Evolutionary conservation across 2,888 invertebrate species (phyloP), one percentile per base, ranked within the genome.

Genomic region (Acrocera orbiculus): DNA sequence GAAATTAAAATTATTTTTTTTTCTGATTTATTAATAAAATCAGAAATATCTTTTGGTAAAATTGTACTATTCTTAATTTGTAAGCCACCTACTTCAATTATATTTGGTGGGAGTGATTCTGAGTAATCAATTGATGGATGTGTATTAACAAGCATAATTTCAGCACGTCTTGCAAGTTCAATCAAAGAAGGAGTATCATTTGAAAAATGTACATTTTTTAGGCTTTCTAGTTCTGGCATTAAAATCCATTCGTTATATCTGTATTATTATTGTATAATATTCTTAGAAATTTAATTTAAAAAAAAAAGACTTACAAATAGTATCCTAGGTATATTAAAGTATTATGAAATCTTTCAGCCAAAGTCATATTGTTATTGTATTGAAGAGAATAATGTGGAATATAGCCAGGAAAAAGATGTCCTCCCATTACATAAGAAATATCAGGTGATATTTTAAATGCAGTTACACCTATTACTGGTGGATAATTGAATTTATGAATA

Each of bases 21-120:
- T 5, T 39, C 35, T 4, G 47, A 48, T 11, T 44, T 43, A 2
- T 50, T 41, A 3, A 54, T 36, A 32, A 53, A 60, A 0, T 40
- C 30, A 20, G 49, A 39, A 2, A 56, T 13, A 15, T 49, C 47
- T 1, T 35, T 20, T 0, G 54, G 47, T 30, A 59, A 27, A 4
- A 47, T 42, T 10, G 45, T 37, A 4, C 50, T 37, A 5, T 51
- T 44, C 7, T 34, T 17, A 16, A 59, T 51, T 26, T 60, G 60
- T 27, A 58, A 35, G 1, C 60, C 60, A 6, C 52, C 59, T 3
- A 60, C 47, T 43, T 54, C 51, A 10, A 60, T 47, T 0, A 58
- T 42, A 42, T 54, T 54, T 5, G 54, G 54, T 4, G 54, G 54
- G n/a, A 54, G 22, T 20, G 56, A 49, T 22, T 53, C 49, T 2